These are phyloP conservation scores for Melieria omissa DNA, from an alignment of 2,888 invertebrate genomes.

Conservation along the genomic window DNA sequence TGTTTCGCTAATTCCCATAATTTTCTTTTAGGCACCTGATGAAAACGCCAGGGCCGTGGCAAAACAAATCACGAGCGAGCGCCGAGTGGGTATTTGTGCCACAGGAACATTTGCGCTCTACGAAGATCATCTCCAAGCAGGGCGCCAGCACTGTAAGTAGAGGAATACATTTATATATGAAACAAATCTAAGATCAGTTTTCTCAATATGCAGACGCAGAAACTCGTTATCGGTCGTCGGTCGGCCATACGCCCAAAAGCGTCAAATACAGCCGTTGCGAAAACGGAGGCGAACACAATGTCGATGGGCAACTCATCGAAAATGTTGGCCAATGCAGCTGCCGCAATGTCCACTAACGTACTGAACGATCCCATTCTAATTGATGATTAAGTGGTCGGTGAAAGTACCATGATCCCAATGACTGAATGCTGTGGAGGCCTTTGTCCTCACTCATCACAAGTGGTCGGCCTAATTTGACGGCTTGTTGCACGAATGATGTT, in stretches of 20 bases:
- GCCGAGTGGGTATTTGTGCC: conserved; percentile 51
- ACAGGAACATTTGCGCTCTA: conserved; percentile 15
- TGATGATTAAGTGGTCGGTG: conserved; percentile 47
- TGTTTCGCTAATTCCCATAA: background rate
- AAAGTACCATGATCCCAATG: too few relatives aligned
- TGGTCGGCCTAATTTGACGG: too few relatives aligned
- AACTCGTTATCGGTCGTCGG: too few relatives aligned
- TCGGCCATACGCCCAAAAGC: background rate
- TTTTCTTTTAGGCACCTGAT: conserved; percentile 46
- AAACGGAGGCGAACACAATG: background rate
- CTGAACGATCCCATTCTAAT: conserved; percentile 50
- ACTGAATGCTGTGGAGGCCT: too few relatives aligned
- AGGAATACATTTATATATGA: background rate
- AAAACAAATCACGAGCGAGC: conserved; percentile 43
- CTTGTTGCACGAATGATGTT: too few relatives aligned
- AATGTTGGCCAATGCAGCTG: background rate
- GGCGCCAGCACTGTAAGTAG: conserved; percentile 14
- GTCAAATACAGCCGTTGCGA: background rate
- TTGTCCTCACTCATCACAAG: too few relatives aligned
- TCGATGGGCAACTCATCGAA: background rate
- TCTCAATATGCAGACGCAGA: too few relatives aligned
- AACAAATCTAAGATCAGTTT: background rate
- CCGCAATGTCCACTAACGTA: conserved; percentile 4
- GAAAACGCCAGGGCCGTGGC: conserved; percentile 26
- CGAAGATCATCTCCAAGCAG: conserved; percentile 11